These are phyloP conservation scores for Karalla daura DNA, from an alignment of 2,797 vertebrate species.

Conservation along the genomic window DNA sequence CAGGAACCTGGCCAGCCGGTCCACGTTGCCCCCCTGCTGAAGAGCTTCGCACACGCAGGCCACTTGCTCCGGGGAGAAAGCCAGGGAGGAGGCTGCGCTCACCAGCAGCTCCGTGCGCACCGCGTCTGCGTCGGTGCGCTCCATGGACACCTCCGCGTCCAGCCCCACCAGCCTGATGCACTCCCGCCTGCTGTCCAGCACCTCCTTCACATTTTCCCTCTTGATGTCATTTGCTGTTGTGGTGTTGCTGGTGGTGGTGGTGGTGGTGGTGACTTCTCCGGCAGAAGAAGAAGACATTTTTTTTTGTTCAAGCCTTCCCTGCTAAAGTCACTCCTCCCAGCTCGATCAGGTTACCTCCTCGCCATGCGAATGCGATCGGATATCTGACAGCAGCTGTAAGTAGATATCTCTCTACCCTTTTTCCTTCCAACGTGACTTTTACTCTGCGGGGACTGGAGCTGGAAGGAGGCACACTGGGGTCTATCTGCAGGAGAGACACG, in stretches of 20 bases:
- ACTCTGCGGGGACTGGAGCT: constrained; percentile 91
- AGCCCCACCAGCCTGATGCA: constrained; percentile 89
- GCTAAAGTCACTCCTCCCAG: constrained; percentile 89
- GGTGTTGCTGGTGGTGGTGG: no score
- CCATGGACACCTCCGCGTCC: constrained; percentile 90
- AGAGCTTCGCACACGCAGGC: constrained; percentile 98
- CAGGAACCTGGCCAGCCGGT: constrained; percentile 96
- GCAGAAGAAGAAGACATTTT: constrained; percentile 96
- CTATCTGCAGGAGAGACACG: constrained; percentile 81
- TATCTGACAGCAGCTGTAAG: constrained; percentile 92
- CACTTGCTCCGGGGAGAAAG: constrained; percentile 98
- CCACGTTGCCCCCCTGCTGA: constrained; percentile 98
- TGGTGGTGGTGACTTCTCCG: constrained; percentile 88
- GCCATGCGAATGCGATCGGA: constrained; percentile 96
- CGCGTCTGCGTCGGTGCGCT: constrained; percentile 86
- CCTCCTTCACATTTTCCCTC: constrained; percentile 92
- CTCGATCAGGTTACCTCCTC: constrained; percentile 96
- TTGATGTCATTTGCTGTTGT: constrained; percentile 92
- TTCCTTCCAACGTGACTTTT: constrained; percentile 92
- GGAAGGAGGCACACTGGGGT: constrained; percentile 84
- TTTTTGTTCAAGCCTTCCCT: constrained; percentile 83
- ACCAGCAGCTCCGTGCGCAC: constrained; percentile 91
- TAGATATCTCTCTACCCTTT: constrained; percentile 88
- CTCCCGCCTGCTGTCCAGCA: constrained; percentile 90
- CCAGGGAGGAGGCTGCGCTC: constrained; percentile 90